A percentile compares a stretch with the other conserved stretches of the same genome.
phyloP scores from a whole-genome alignment of 2,888 invertebrate species.

The Pandemis heparana region DNA sequence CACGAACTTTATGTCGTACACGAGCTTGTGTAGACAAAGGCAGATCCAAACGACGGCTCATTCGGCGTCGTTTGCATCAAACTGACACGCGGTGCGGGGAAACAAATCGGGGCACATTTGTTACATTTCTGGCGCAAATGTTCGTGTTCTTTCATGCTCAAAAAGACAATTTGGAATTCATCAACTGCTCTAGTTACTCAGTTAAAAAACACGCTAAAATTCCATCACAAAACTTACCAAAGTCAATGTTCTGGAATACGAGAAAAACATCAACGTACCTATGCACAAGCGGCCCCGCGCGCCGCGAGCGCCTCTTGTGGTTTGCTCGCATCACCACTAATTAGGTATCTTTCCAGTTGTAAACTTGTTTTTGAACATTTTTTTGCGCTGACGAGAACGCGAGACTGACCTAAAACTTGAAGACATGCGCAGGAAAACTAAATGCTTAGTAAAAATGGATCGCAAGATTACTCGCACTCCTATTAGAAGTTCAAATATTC shows the following conservation, averaged over 20 bases:
- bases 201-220: no score
- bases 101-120: constrained; percentile 16
- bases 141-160: neutral
- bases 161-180: neutral
- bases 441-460: no score
- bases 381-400: neutral
- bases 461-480: no score
- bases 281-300: no score
- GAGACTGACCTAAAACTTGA: no score
- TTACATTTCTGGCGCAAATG: neutral
- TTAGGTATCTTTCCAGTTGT: neutral
- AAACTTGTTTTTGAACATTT: constrained; percentile 6
- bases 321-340: neutral
- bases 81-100: neutral
- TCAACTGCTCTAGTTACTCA: no score
- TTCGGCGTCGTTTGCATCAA: constrained; percentile 2
- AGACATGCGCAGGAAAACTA: no score
- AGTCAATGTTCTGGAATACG: no score
- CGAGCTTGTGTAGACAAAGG: constrained; percentile 6
- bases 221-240: no score
- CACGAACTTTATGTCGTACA: constrained; percentile 4
- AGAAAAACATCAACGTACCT: no score
- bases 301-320: neutral
- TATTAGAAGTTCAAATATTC: no score
- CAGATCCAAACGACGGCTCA: constrained; percentile 4